Evolutionary conservation across 2,888 invertebrate species (phyloP).

Genomic region (Anarsia innoxiella): DNA sequence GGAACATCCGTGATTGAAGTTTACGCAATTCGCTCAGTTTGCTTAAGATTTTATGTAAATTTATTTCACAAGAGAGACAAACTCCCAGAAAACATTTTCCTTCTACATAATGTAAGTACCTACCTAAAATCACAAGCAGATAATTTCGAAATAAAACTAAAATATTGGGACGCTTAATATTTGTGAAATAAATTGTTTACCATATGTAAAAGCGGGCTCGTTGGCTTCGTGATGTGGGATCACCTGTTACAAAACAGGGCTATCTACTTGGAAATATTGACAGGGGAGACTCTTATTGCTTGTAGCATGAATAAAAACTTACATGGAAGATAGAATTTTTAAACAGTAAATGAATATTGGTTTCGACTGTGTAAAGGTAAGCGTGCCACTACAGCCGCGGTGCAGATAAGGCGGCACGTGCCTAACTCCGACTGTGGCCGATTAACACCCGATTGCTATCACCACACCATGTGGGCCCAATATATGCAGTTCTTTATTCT

Average conservation of each 20-base stretch:
- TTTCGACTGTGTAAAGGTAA: constrained; percentile 3
- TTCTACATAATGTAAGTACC: constrained; percentile 16
- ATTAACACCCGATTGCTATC: constrained; percentile 42
- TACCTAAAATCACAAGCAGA: constrained; percentile 26
- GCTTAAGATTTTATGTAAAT: constrained; percentile 46
- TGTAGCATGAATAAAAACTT: too few relatives aligned
- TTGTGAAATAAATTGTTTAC: too few relatives aligned
- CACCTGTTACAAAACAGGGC: too few relatives aligned
- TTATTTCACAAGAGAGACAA: constrained; percentile 32
- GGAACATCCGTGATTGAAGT: too few relatives aligned
- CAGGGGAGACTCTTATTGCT: too few relatives aligned
- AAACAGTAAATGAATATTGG: too few relatives aligned
- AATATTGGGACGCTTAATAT: too few relatives aligned
- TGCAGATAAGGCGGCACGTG: constrained; percentile 37
- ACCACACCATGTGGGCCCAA: constrained; percentile 15
- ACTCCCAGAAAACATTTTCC: constrained; percentile 27
- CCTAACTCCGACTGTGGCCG: constrained; percentile 37
- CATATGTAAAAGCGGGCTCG: too few relatives aligned
- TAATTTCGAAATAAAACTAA: too few relatives aligned
- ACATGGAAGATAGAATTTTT: too few relatives aligned
- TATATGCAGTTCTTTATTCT: constrained; percentile 2
- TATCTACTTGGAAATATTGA: too few relatives aligned
- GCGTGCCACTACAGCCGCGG: neutral
- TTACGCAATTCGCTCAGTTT: constrained; percentile 53
- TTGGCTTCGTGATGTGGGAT: too few relatives aligned